Conservation (phyloP, 2,113 vertebrate genomes). For the Carollia perspicillata region DNA sequence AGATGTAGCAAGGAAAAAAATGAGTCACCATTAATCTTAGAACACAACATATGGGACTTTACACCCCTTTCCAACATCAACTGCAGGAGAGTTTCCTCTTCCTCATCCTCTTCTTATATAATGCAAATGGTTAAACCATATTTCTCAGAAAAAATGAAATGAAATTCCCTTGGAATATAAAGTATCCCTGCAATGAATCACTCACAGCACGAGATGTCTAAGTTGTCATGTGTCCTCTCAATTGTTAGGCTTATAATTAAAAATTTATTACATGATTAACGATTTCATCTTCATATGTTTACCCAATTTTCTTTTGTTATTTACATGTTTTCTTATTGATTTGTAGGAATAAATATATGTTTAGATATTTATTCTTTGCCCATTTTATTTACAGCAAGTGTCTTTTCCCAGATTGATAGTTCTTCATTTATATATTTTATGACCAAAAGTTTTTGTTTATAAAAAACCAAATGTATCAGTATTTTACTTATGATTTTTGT, state of each 20-base stretch:
- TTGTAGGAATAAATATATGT: not conserved
- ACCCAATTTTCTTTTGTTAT: not conserved
- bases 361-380: not conserved
- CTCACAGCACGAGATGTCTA: not conserved
- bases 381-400: not conserved
- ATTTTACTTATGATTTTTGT: not conserved
- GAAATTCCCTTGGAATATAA: not conserved
- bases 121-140: not conserved
- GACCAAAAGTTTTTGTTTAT: not conserved
- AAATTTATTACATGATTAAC: not conserved
- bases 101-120: fast-evolving
- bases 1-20: not conserved
- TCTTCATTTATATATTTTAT: not conserved
- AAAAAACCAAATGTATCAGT: not conserved
- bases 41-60: not conserved
- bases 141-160: not conserved
- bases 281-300: not conserved
- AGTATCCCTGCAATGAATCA: not conserved
- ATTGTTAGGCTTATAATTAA: not conserved
- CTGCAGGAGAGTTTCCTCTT: not conserved
- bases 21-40: not conserved
- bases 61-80: not conserved
- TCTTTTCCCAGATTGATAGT: not conserved
- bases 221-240: not conserved
- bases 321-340: not conserved